Evolutionary conservation across 2,888 invertebrate species (phyloP).

Genomic region (Theretra japonica): DNA sequence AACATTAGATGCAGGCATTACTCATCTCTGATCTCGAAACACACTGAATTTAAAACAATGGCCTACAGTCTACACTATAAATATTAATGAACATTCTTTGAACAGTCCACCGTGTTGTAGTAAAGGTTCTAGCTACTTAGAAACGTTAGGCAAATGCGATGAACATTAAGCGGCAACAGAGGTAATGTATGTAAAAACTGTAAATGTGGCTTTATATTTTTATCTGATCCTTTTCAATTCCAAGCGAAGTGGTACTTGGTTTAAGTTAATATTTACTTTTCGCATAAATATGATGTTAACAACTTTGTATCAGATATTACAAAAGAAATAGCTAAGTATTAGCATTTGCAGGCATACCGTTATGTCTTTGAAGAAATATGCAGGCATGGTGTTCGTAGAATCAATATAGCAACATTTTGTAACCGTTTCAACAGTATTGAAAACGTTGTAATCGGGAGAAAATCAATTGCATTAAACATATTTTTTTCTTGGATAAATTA

Average conservation of each 20-base stretch:
- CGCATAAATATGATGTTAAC: no score
- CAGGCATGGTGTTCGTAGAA: no score
- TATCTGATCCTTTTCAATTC: neutral
- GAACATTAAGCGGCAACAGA: constrained; percentile 12
- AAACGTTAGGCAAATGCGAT: constrained; percentile 1
- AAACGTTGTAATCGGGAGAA: no score
- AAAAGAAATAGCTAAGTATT: no score
- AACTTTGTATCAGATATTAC: no score
- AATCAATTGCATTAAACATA: no score
- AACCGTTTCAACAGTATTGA: no score
- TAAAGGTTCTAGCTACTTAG: constrained; percentile 3
- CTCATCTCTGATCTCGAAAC: constrained; percentile 11
- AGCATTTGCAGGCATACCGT: no score
- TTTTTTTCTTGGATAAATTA: no score
- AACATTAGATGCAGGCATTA: neutral
- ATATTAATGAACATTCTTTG: constrained; percentile 14
- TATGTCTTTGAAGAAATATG: no score
- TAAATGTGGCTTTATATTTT: neutral
- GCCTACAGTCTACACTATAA: neutral
- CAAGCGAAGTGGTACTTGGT: neutral
- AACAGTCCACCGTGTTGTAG: constrained; percentile 7
- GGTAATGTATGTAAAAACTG: constrained; percentile 6
- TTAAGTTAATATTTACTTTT: no score
- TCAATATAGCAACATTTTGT: no score
- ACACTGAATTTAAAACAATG: constrained; percentile 15